Conservation (phyloP, 2,888 invertebrate species). For the Leptinotarsa juncta region DNA sequence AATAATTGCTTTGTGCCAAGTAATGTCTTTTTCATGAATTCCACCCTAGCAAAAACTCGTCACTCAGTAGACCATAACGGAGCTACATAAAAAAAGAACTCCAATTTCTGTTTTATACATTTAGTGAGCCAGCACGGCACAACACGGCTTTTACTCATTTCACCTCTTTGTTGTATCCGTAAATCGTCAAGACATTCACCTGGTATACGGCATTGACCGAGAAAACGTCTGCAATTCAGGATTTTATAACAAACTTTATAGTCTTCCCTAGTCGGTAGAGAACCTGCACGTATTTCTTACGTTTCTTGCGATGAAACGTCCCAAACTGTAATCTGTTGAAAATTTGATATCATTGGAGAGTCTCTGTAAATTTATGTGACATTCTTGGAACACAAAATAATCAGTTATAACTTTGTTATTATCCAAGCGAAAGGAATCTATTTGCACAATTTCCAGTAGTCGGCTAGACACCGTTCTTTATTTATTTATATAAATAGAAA, state of each 20-base stretch:
- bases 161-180: background rate
- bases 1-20: background rate
- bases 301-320: background rate
- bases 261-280: background rate
- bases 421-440: no score
- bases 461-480: background rate
- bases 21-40: background rate
- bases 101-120: background rate
- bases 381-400: no score
- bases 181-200: constrained; percentile 7
- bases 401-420: no score
- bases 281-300: constrained; percentile 2
- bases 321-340: constrained; percentile 3
- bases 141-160: background rate
- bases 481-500: background rate
- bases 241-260: constrained; percentile 9
- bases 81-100: background rate
- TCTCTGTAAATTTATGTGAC: no score
- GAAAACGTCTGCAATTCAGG: constrained; percentile 14
- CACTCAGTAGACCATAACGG: background rate
- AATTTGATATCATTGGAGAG: background rate
- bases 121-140: background rate
- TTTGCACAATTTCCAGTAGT: no score
- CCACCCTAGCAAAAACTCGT: background rate
- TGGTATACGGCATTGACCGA: constrained; percentile 18